Percentiles rank a stretch among this genome's conserved stretches.
phyloP scores from a whole-genome alignment of 1,140 invertebrate species.

The Acromyrmex heyeri region DNA sequence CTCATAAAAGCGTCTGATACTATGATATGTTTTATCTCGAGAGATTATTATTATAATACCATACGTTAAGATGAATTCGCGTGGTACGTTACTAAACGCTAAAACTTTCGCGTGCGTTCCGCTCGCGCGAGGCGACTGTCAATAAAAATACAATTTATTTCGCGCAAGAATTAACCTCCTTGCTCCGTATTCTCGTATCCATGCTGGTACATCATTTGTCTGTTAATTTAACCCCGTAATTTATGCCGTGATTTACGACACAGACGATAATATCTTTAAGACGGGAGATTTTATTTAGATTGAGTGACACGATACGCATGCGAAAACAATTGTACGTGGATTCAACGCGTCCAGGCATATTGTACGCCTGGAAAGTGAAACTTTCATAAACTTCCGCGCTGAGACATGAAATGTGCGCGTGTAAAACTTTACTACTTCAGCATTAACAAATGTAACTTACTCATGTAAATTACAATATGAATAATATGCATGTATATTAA shows the following conservation, averaged over 20 bases:
- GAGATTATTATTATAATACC: constrained; percentile 45
- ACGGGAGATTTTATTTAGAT: constrained; percentile 34
- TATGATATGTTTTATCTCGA: constrained; percentile 29
- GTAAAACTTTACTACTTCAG: background rate
- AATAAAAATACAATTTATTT: constrained; percentile 51
- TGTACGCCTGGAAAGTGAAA: constrained; percentile 5
- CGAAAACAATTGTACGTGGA: constrained; percentile 4
- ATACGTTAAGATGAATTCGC: background rate
- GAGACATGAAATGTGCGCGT: too few species aligned
- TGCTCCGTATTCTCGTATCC: background rate
- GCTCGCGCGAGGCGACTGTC: background rate
- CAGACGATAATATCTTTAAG: constrained; percentile 17
- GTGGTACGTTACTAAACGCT: background rate
- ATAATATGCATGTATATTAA: background rate
- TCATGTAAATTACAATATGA: background rate
- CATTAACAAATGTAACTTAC: background rate
- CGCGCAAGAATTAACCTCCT: constrained; percentile 8
- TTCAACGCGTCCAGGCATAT: background rate
- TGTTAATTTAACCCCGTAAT: constrained; percentile 30
- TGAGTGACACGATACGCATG: background rate
- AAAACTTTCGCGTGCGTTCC: constrained; percentile 4
- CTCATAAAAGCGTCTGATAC: constrained; percentile 38
- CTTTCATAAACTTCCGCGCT: background rate
- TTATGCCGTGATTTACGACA: constrained; percentile 18
- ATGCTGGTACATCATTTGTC: constrained; percentile 12